Evolutionary conservation across 2,797 vertebrate genomes (phyloP), one percentile per base, ranked within the genome.

Genomic region (Artibeus lituratus): DNA sequence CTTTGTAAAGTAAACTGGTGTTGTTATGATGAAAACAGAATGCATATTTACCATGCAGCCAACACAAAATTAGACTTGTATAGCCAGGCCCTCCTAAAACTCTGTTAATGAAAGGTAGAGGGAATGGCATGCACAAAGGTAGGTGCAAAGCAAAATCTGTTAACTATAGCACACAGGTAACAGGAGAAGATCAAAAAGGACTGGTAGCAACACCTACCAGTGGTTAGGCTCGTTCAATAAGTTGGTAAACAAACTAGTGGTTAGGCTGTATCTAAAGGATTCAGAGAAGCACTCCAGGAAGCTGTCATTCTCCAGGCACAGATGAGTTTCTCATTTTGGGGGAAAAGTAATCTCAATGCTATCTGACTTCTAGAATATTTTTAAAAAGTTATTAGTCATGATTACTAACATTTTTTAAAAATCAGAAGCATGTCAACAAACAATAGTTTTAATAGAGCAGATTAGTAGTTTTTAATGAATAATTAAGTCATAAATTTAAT

Each of bases 391-490:
- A 44, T 73, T 94, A 57, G 26, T 73, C n/a, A 10, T 82, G 37
- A 78, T 21, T 73, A 73, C 44, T 82, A 70, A 67, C 1, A 8
- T n/a, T 35, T 74, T 90, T 78, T 83, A 29, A 55, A 69, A n/a
- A 70, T 44, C 73, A 77, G 57, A 76, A 16, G 42, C 51, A 9
- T 7, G n/a, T n/a, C n/a, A n/a, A 78, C 32, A 77, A 44, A 35
- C 59, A 44, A 47, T 87, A 78, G 7, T 62, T 67, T 57, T 90
- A 49, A 72, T 73, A 87, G 24, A 55, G 3, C n/a, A 65, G 7
- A 86, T 70, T 44, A 78, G 18, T 32, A 53, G 21, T 24, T 22
- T 98, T 55, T 76, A 94, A 47, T 57, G 37, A 32, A 16, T 65
- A 78, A 53, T n/a, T n/a, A n/a, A 24, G 21, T 57, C 22, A 51